These are phyloP conservation scores for Tolmerus cingulatus DNA, from an alignment of 2,888 invertebrate species.

Conservation along the genomic window DNA sequence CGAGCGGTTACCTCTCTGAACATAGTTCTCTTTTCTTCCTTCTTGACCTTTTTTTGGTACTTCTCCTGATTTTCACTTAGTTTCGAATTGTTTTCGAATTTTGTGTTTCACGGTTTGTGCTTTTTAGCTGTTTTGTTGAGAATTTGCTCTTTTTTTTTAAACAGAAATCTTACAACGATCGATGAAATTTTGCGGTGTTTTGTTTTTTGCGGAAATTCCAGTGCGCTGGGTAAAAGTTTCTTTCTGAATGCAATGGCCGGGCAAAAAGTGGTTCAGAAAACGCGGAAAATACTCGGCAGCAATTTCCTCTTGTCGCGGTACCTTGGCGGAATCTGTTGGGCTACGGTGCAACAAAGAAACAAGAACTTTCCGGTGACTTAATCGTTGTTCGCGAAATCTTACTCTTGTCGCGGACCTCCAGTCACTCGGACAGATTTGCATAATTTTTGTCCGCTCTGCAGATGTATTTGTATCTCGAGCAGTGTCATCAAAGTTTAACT, in stretches of 20 bases:
- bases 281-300: background rate
- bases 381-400: background rate
- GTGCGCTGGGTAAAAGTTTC: background rate
- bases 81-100: conserved; percentile 6
- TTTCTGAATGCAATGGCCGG: background rate
- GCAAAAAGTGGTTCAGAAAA: background rate
- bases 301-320: background rate
- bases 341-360: background rate
- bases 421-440: background rate
- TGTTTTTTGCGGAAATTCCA: background rate
- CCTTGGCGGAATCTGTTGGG: background rate
- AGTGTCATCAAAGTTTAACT: background rate
- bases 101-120: conserved; percentile 18
- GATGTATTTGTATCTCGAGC: background rate
- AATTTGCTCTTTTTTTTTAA: background rate
- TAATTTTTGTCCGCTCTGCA: conserved; percentile 5
- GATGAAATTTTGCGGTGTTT: background rate
- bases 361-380: background rate
- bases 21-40: conserved; percentile 6
- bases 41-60: conserved; percentile 22
- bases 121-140: background rate
- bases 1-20: conserved; percentile 47
- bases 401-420: background rate
- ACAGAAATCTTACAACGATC: background rate
- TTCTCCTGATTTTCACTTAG: conserved; percentile 15